Conservation (phyloP, 2,797 vertebrate species). For the Pangasius djambal region DNA sequence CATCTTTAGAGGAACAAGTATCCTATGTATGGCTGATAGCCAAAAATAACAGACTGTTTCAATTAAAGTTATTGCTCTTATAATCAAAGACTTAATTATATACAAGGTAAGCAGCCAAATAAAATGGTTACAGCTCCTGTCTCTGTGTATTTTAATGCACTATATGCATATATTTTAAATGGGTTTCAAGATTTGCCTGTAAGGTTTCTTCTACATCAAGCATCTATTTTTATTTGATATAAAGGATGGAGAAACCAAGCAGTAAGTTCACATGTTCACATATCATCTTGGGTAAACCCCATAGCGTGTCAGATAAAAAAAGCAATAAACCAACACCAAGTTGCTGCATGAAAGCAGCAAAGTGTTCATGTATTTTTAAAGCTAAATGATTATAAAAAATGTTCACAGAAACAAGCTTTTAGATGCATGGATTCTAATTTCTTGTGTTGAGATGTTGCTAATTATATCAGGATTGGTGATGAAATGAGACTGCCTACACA, state of each 20-base stretch:
- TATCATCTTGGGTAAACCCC: not conserved
- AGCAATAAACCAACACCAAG: not conserved
- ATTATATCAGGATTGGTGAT: not conserved
- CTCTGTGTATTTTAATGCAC: not conserved
- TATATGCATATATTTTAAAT: not conserved
- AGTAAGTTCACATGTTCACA: not conserved
- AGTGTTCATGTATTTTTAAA: constrained; percentile 2
- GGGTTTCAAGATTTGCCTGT: not conserved
- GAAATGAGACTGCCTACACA: not conserved
- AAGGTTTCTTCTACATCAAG: not conserved
- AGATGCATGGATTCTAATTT: not conserved
- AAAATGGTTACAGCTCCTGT: not conserved
- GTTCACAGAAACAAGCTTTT: not conserved
- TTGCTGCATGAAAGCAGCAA: not conserved
- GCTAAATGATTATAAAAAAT: not conserved
- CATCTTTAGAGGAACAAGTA: not conserved
- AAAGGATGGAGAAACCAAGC: not conserved
- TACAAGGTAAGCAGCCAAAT: not conserved
- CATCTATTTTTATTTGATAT: constrained; percentile 1
- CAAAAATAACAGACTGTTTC: not conserved
- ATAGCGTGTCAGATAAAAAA: not conserved
- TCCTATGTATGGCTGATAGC: not conserved
- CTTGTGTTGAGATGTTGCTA: not conserved
- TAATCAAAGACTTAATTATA: not conserved
- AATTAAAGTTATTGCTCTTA: not conserved